Conservation (phyloP, 2,113 vertebrate genomes). For the Pedionomus torquatus region DNA sequence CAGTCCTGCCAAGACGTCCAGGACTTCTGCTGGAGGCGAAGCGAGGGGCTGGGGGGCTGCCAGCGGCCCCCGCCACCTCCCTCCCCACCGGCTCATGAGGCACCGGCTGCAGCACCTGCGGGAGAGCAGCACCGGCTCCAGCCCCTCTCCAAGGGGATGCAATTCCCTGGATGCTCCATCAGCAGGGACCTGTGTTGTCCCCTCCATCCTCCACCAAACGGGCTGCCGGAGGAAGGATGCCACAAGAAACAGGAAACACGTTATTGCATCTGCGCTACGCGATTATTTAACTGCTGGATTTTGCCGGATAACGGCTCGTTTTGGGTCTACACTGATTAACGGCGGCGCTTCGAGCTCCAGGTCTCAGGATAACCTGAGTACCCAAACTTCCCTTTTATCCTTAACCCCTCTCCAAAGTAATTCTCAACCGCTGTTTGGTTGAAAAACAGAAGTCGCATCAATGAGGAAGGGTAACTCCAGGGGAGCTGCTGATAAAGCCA, state of each 20-base stretch:
- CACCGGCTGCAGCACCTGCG: neutral
- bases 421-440: neutral
- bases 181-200: neutral
- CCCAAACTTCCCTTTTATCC: neutral
- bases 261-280: neutral
- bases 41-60: neutral
- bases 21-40: neutral
- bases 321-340: neutral
- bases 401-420: neutral
- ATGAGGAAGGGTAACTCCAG: neutral
- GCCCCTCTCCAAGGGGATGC: neutral
- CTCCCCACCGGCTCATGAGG: neutral
- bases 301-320: neutral
- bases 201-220: neutral
- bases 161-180: neutral
- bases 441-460: neutral
- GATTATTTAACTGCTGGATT: neutral
- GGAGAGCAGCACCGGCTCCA: neutral
- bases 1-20: neutral
- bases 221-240: neutral
- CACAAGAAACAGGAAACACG: neutral
- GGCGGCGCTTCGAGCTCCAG: accelerated
- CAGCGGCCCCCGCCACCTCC: accelerated
- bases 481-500: neutral
- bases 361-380: neutral